Evolutionary conservation across 1,140 invertebrate species (phyloP), one percentile per base, ranked within the genome.

Genomic region (Octopus sinensis): DNA sequence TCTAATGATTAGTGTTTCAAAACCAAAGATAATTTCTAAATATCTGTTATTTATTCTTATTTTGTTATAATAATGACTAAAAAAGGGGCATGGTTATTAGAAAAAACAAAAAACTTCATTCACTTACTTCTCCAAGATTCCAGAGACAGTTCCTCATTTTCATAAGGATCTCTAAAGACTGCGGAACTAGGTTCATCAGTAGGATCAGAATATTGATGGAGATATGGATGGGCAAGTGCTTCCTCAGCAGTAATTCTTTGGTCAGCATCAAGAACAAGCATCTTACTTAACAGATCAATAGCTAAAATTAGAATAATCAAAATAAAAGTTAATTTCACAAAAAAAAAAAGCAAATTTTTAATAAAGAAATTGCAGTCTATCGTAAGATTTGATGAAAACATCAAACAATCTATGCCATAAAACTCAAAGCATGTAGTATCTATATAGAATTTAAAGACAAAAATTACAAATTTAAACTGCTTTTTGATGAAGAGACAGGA

Each of bases 231-330:
- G 10, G 95, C 95, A 53, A 98, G 91, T 17, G 96, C 96, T 89
- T 96, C 93, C 88, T 96, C 95, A 4, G 97, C 96, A 5, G 96
- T 98, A 78, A 98, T 96, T 81, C 97, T 93, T 86, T 94, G 95
- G 86, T 98, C 97, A 77, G 96, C 94, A 91, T 99, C 97, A 77
- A 99, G 90, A 89, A 98, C 96, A 81, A 99, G 91, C 96, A 98
- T 99, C 87, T 95, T 93, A 89, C 98, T 95, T 13, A 99, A 91
- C 83, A 99, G 92, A 92, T 98, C 30, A 43, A 43, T 43, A 43
- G 30, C 30, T 43, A 43, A 43, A 43, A 43, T 43, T 43, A 43
- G 30, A 43, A 43, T 43, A 43, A 43, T 43, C 30, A 43, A 43
- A 43, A 43, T 3, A 43, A 43, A 43, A 43, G 30, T 43, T 43